These are phyloP conservation scores for Apteryx owenii DNA, from an alignment of 2,113 vertebrate species.

Conservation along the genomic window DNA sequence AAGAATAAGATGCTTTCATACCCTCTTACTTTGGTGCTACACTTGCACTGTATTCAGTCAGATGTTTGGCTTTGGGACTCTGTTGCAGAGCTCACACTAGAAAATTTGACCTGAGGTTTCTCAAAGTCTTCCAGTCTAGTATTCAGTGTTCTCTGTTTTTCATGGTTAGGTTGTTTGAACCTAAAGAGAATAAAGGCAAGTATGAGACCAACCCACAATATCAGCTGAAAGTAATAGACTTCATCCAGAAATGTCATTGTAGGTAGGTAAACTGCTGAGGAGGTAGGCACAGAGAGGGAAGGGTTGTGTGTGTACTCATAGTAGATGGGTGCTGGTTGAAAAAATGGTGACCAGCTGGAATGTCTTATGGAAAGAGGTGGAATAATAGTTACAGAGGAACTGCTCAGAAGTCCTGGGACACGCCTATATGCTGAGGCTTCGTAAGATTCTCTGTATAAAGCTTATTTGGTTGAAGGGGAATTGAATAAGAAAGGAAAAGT, in stretches of 20 bases:
- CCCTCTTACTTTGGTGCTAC: not conserved
- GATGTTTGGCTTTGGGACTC: not conserved
- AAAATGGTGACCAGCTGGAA: not conserved
- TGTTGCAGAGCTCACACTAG: not conserved
- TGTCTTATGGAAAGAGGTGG: not conserved
- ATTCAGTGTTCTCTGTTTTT: not conserved
- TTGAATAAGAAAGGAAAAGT: not conserved
- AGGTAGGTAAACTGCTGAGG: not conserved
- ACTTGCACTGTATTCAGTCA: not conserved
- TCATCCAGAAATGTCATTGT: not conserved
- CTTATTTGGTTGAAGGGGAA: not conserved
- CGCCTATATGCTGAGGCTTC: not conserved
- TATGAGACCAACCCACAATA: not conserved
- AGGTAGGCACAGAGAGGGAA: not conserved
- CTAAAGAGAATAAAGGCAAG: not conserved
- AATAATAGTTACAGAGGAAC: not conserved
- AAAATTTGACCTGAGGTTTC: not conserved
- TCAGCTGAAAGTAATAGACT: not conserved
- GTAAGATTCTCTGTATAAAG: not conserved
- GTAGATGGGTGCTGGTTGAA: not conserved
- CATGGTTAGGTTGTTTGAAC: not conserved
- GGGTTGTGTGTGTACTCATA: not conserved
- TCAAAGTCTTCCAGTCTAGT: not conserved
- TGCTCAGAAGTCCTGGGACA: not conserved
- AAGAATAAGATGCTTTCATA: not conserved